phyloP scores from a whole-genome alignment of 2,888 invertebrate species.

The Tineola bisselliella region DNA sequence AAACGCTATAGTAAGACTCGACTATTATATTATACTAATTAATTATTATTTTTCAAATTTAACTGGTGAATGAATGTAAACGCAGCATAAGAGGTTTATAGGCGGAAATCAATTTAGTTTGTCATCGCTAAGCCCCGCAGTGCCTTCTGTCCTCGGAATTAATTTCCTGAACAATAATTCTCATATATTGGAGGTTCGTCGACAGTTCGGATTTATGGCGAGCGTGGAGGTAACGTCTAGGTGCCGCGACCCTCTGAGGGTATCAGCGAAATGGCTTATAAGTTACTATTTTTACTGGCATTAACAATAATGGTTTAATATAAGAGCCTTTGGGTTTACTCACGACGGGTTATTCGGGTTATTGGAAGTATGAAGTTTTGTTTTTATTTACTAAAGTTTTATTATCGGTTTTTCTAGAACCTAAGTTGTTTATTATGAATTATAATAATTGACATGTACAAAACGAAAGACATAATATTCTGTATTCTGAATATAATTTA shows the following conservation, averaged over 20 bases:
- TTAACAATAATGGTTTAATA: not conserved
- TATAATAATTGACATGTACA: too few relatives aligned
- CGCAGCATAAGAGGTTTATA: conserved; percentile 45
- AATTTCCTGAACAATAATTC: conserved; percentile 64
- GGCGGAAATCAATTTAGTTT: conserved; percentile 51
- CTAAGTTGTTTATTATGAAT: too few relatives aligned
- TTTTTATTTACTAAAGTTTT: too few relatives aligned
- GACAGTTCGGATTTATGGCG: conserved; percentile 58
- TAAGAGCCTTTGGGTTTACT: too few relatives aligned
- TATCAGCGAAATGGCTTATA: not conserved
- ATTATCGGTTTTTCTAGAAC: too few relatives aligned
- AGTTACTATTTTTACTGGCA: not conserved
- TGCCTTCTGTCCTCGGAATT: conserved; percentile 57
- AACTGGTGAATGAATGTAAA: not conserved
- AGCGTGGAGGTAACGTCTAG: conserved; percentile 32
- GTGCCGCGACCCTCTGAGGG: not conserved
- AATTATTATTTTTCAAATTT: not conserved
- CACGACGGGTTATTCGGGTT: too few relatives aligned
- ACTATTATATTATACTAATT: not conserved
- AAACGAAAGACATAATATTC: too few relatives aligned
- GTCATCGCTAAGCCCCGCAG: conserved; percentile 21
- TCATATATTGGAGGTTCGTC: conserved; percentile 60
- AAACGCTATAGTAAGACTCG: conserved; percentile 12
- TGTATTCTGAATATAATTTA: too few relatives aligned
- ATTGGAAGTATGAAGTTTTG: too few relatives aligned